Evolutionary conservation across 1,140 invertebrate species (phyloP).

Genomic region (Zaprionus vittiger): DNA sequence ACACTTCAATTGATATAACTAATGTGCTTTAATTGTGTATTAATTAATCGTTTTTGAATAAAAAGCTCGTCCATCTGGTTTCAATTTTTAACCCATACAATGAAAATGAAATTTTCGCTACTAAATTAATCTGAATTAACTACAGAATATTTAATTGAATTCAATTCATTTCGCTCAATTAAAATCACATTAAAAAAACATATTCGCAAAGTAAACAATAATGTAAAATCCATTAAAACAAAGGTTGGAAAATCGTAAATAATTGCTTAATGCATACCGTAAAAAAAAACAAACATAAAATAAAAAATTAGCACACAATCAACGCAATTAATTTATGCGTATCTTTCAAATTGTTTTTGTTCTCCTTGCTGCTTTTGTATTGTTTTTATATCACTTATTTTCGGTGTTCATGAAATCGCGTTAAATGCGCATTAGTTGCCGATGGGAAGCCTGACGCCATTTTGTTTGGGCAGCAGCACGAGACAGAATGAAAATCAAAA

Average conservation of each 20-base stretch:
- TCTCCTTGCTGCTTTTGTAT: neutral
- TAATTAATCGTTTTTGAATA: neutral
- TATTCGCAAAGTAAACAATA: conserved; percentile 13
- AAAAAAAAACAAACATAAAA: conserved; percentile 7
- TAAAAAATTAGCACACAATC: conserved; percentile 28
- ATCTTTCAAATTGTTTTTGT: conserved; percentile 27
- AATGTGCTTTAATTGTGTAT: neutral
- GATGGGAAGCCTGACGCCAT: conserved; percentile 15
- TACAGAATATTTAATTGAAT: conserved; percentile 18
- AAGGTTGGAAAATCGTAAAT: conserved; percentile 11
- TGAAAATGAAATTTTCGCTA: neutral
- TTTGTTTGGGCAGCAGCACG: neutral
- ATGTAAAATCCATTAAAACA: conserved; percentile 8
- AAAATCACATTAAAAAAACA: conserved; percentile 16
- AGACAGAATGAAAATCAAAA: conserved; percentile 34
- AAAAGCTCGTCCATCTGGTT: neutral
- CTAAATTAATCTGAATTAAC: conserved; percentile 15
- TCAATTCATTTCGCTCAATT: conserved; percentile 4
- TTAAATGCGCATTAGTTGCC: conserved; percentile 44
- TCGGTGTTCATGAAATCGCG: conserved; percentile 31
- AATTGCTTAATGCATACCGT: conserved; percentile 14
- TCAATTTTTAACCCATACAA: neutral
- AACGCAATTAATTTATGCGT: conserved; percentile 42
- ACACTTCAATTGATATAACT: conserved; percentile 1
- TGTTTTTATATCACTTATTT: conserved; percentile 22